Evolutionary conservation across 2,113 vertebrate species (phyloP), one percentile per base, ranked within the genome.

Genomic region (Nerophis ophidion): DNA sequence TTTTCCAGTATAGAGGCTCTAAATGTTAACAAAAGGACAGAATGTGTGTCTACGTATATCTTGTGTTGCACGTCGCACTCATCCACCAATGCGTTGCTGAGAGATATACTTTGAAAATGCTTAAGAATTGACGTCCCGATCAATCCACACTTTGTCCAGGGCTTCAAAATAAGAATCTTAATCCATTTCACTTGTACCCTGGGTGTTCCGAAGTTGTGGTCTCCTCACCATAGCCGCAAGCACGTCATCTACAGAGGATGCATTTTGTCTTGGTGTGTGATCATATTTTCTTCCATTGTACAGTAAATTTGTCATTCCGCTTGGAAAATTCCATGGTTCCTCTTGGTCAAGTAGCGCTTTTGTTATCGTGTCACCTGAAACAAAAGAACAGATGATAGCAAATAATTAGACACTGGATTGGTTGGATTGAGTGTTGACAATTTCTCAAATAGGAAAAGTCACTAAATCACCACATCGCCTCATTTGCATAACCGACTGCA

Each of bases 281-380:
- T 64, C 44, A 64, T 71, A 60, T 52, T 65, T 50, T 56, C 42
- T 46, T 26, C 61, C 70, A 45, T 75, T 33, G 63, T 63, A 56
- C 62, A 57, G 63, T 76, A 62, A 74, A 79, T 70, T 57, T 63
- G 57, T 68, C 54, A 74, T 79, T 75, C 48, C 70, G 58, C 68
- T 57, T 53, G 66, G 62, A 76, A 70, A 72, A 74, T 62, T 71
- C 77, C 65, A 69, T 68, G 69, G 81, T 76, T 74, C 74, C 68
- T 57, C 38, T 46, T 71, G 61, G 71, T 65, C 76, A 54, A 5
- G 48, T 11, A 44, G 63, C 81, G 75, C 73, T 85, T 89, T 87
- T 76, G 94, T 93, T 97, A 97, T 93, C 93, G 93, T n/a, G 94
- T 98, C 57, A 97, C 96, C 95, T 98, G 57, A 81, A 79, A 57